Percentiles rank a stretch among this genome's conserved stretches.
Evolutionary conservation across 2,888 invertebrate genomes (phyloP).

Genomic region (Hirtodrosophila alboralis): DNA sequence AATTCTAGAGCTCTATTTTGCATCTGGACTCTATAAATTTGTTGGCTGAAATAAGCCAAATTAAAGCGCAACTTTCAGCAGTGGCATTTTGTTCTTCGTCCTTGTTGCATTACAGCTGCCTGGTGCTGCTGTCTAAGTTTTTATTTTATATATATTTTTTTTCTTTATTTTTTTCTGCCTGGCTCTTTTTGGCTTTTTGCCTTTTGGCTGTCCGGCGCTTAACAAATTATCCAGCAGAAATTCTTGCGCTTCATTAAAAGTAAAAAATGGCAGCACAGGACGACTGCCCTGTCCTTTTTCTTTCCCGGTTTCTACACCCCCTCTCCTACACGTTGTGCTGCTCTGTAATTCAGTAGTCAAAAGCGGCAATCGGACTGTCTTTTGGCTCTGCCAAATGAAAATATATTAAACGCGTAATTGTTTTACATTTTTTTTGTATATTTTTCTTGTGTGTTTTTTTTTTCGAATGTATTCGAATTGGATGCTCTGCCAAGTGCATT

Average conservation of each 20-base stretch:
- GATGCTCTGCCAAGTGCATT: conserved; percentile 65
- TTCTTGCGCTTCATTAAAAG: conserved; percentile 82
- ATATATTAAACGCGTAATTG: conserved; percentile 77
- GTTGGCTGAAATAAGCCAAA: conserved; percentile 71
- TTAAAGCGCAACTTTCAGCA: conserved; percentile 65
- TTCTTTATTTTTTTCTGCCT: conserved; percentile 20
- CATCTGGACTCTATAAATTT: conserved; percentile 74
- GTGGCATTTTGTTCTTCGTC: conserved; percentile 17
- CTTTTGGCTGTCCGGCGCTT: conserved; percentile 70
- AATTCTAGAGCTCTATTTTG: conserved; percentile 70
- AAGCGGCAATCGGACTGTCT: conserved; percentile 27
- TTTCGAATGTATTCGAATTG: conserved; percentile 4
- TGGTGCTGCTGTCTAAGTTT: conserved; percentile 59
- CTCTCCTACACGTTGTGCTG: neutral
- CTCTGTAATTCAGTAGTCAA: conserved; percentile 57
- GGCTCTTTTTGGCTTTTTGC: conserved; percentile 70
- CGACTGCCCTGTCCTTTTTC: conserved; percentile 30
- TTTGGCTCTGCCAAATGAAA: conserved; percentile 63
- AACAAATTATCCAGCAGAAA: conserved; percentile 82
- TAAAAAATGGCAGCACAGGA: conserved; percentile 72
- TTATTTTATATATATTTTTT: conserved; percentile 4
- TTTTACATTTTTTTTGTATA: conserved; percentile 46
- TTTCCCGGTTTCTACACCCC: too few relatives aligned
- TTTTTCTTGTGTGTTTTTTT: conserved; percentile 24
- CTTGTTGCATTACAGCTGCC: conserved; percentile 56